These are phyloP conservation scores for Epinotia ramella DNA, from an alignment of 2,888 invertebrate genomes.

Conservation along the genomic window DNA sequence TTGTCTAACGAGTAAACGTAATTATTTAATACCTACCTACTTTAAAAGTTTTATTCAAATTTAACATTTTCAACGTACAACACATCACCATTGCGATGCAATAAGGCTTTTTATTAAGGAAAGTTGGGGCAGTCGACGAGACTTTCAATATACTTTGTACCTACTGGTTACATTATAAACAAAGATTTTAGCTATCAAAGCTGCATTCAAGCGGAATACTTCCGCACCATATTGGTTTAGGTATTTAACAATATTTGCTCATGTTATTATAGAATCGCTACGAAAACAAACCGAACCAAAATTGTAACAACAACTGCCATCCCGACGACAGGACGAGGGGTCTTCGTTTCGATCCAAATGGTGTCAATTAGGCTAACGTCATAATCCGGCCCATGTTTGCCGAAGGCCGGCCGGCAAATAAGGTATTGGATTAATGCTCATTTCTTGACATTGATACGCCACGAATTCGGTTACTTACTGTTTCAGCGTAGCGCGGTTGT, in stretches of 20 bases:
- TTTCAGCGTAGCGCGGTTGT: not conserved
- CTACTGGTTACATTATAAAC: not conserved
- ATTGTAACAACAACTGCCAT: constrained; percentile 49
- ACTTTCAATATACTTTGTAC: no score
- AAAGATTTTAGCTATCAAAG: not conserved
- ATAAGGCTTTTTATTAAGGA: no score
- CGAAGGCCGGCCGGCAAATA: constrained; percentile 55
- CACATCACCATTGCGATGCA: no score
- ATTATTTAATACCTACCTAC: no score
- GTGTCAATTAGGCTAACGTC: constrained; percentile 79
- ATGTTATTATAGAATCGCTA: constrained; percentile 53
- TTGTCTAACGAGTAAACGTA: not conserved
- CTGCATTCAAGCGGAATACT: not conserved
- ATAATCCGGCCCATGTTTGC: constrained; percentile 74
- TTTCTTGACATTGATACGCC: constrained; percentile 34
- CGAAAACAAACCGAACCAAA: constrained; percentile 65
- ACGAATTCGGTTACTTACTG: constrained; percentile 8
- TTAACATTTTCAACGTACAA: no score
- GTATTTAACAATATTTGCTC: constrained; percentile 12
- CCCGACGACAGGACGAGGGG: constrained; percentile 69
- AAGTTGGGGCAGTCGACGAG: no score
- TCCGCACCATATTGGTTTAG: constrained; percentile 4
- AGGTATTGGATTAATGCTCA: constrained; percentile 66
- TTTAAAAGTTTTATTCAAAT: no score
- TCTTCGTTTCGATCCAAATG: constrained; percentile 67